phyloP scores from a whole-genome alignment of 2,113 vertebrate species.

The Orycteropus afer region DNA sequence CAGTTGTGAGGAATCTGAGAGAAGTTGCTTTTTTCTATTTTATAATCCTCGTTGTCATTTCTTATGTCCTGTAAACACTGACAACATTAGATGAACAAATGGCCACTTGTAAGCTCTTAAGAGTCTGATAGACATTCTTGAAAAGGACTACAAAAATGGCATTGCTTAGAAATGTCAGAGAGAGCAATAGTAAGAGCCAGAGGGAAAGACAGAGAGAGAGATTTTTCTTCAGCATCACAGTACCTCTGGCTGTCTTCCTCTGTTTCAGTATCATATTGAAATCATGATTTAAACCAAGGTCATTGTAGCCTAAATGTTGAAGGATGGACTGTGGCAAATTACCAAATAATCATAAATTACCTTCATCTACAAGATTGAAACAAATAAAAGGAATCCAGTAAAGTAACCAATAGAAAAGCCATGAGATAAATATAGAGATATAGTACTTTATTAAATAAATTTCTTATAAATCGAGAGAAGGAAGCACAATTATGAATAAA shows the following conservation, averaged over 20 bases:
- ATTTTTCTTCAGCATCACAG: not conserved
- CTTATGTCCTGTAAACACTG: not conserved
- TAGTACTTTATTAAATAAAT: not conserved
- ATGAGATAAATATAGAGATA: not conserved
- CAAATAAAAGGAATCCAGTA: not conserved
- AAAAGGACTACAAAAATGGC: not conserved
- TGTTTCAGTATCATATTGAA: not conserved
- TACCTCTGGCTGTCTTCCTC: not conserved
- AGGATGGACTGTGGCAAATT: not conserved
- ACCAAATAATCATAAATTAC: not conserved
- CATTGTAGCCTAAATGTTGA: not conserved
- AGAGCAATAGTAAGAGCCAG: not conserved
- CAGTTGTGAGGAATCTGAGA: not conserved
- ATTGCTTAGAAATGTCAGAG: not conserved
- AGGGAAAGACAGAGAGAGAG: not conserved
- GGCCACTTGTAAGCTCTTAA: too few species aligned
- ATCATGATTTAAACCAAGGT: constrained; percentile 1
- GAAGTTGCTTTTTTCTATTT: not conserved
- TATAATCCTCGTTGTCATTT: not conserved
- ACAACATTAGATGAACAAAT: not conserved
- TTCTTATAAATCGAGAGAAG: not conserved
- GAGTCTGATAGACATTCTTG: not conserved
- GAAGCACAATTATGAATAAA: not conserved
- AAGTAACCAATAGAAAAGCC: not conserved
- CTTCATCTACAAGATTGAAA: not conserved